Percentiles rank a stretch among this genome's conserved stretches.
These are phyloP conservation scores for Spialia ferax DNA, from an alignment of 2,888 invertebrate species.

Conservation along the genomic window DNA sequence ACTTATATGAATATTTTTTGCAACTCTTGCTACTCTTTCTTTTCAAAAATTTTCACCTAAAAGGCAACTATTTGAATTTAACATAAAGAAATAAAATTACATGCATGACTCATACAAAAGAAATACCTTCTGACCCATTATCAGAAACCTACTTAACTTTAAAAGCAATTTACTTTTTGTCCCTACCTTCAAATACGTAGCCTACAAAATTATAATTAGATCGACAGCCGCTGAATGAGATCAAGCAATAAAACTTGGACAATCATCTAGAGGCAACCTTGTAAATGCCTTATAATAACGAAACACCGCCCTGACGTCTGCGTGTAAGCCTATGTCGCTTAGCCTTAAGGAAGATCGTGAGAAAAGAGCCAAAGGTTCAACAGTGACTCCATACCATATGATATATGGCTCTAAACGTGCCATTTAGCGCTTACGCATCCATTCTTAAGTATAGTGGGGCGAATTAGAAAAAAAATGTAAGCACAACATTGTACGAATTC, in stretches of 20 bases:
- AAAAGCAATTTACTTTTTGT: slow-evolving; percentile 24
- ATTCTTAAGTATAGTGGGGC: slow-evolving; percentile 83
- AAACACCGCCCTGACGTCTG: slow-evolving; percentile 64
- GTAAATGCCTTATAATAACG: slow-evolving; percentile 52
- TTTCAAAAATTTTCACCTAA: too few relatives aligned
- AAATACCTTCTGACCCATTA: not conserved
- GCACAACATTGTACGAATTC: slow-evolving; percentile 85
- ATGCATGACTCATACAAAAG: not conserved
- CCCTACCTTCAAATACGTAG: not conserved
- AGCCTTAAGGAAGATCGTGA: slow-evolving; percentile 64
- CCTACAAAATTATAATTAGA: slow-evolving; percentile 30
- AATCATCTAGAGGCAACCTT: slow-evolving; percentile 78
- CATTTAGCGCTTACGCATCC: slow-evolving; percentile 85
- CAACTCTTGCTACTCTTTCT: too few relatives aligned
- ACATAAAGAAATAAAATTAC: too few relatives aligned
- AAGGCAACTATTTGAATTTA: too few relatives aligned
- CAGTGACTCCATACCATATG: slow-evolving; percentile 80
- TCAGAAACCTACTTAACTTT: slow-evolving; percentile 1
- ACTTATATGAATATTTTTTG: too few relatives aligned
- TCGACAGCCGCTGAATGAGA: slow-evolving; percentile 33
- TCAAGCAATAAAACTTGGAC: slow-evolving; percentile 57
- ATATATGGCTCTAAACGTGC: slow-evolving; percentile 85
- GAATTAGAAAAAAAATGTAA: slow-evolving; percentile 85
- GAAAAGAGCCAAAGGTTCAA: slow-evolving; percentile 65
- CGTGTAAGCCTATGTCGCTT: slow-evolving; percentile 52